Conservation (phyloP, 2,113 vertebrate genomes). For the Heloderma charlesbogerti region DNA sequence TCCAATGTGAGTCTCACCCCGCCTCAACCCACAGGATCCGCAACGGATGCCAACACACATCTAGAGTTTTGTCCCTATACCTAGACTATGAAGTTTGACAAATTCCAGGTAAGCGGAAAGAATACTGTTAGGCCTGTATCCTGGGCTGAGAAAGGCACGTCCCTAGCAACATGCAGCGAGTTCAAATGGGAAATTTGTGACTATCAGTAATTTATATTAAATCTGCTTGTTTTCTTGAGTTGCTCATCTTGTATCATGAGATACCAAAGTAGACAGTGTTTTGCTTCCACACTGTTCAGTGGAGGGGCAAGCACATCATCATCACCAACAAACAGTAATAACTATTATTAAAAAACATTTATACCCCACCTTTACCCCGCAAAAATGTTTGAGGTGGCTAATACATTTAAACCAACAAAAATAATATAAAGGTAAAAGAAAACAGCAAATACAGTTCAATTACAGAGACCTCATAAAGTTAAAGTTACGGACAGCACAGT, state of each 20-base stretch:
- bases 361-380: background rate
- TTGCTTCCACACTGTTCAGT: background rate
- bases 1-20: background rate
- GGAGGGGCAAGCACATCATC: background rate
- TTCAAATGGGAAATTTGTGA: background rate
- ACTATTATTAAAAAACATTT: background rate
- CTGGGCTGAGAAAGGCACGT: background rate
- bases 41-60: background rate
- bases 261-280: background rate
- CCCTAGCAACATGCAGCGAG: too few relatives aligned
- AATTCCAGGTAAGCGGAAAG: background rate
- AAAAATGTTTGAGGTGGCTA: background rate
- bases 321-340: too few relatives aligned
- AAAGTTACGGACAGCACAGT: too few relatives aligned
- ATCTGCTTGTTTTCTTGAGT: background rate
- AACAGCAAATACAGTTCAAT: background rate
- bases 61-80: background rate
- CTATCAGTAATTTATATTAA: background rate
- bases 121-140: background rate
- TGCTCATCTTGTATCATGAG: background rate
- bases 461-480: too few relatives aligned
- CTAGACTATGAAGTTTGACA: background rate
- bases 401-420: background rate
- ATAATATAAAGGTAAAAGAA: background rate
- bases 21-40: background rate